Evolutionary conservation across 2,797 vertebrate genomes (phyloP).

Genomic region (Notolepis coatsorum): DNA sequence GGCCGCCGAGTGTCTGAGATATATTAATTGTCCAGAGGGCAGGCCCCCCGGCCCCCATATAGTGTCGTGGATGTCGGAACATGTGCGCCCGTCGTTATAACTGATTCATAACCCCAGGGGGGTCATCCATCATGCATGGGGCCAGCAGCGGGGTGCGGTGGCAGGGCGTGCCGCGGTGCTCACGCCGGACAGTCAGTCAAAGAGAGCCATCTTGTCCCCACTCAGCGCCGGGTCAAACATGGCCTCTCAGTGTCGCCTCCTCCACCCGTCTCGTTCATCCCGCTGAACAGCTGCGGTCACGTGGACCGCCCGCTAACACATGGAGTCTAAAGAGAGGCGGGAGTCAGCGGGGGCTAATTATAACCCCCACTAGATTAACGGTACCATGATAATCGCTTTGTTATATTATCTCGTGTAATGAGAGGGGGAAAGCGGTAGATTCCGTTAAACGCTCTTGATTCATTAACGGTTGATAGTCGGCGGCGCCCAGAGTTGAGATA

Average conservation of each 20-base stretch:
- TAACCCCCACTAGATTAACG: constrained; percentile 32
- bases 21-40: constrained; percentile 24
- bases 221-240: constrained; percentile 31
- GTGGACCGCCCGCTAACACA: too few relatives aligned
- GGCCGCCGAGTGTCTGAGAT: constrained; percentile 28
- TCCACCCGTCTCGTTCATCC: constrained; percentile 38
- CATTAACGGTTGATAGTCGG: constrained; percentile 55
- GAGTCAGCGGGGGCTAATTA: constrained; percentile 54
- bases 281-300: too few relatives aligned
- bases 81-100: constrained; percentile 42
- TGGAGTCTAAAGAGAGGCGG: too few relatives aligned
- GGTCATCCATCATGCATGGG: constrained; percentile 47
- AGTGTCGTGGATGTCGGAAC: constrained; percentile 29
- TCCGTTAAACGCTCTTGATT: constrained; percentile 52
- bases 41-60: not conserved
- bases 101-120: constrained; percentile 49
- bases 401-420: constrained; percentile 63
- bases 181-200: constrained; percentile 9
- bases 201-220: constrained; percentile 7
- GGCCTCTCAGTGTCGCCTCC: constrained; percentile 11
- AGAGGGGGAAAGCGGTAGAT: constrained; percentile 58
- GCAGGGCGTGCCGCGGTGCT: constrained; percentile 28
- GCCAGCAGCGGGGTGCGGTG: constrained; percentile 40
- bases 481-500: constrained; percentile 44
- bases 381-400: constrained; percentile 49